Evolutionary conservation across 2,113 vertebrate species (phyloP).

Genomic region (Setophaga kirtlandii): DNA sequence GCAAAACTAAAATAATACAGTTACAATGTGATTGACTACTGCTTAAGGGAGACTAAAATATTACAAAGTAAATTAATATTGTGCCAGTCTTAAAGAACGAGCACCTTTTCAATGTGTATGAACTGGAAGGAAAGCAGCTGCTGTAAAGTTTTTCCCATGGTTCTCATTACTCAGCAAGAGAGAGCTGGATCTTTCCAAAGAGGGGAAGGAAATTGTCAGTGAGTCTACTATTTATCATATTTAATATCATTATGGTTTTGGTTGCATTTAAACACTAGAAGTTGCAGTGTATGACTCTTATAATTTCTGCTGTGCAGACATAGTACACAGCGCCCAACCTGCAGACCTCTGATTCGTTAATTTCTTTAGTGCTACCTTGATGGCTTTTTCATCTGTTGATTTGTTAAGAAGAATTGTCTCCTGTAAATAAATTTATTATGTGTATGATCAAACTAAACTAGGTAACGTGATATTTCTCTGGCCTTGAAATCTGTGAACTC

Average conservation of each 20-base stretch:
- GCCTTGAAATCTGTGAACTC: background rate
- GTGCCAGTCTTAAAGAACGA: background rate
- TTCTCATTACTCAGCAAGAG: background rate
- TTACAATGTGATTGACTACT: background rate
- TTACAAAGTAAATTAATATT: constrained; percentile 21
- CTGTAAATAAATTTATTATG: background rate
- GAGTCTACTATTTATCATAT: background rate
- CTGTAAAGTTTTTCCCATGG: background rate
- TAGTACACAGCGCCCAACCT: background rate
- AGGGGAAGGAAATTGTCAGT: background rate
- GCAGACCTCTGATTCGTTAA: background rate
- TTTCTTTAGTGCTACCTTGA: background rate
- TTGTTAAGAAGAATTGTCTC: background rate
- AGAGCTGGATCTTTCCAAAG: background rate
- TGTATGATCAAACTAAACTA: background rate
- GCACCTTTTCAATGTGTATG: background rate
- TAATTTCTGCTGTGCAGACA: background rate
- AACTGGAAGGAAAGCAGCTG: background rate
- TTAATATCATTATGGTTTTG: background rate
- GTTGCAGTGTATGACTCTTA: background rate
- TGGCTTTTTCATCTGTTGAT: background rate
- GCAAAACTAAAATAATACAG: background rate
- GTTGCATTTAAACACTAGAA: background rate
- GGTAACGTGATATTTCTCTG: background rate
- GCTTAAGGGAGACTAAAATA: constrained; percentile 4